Conservation (phyloP, 2,797 vertebrate species). For the Arvicola amphibius region DNA sequence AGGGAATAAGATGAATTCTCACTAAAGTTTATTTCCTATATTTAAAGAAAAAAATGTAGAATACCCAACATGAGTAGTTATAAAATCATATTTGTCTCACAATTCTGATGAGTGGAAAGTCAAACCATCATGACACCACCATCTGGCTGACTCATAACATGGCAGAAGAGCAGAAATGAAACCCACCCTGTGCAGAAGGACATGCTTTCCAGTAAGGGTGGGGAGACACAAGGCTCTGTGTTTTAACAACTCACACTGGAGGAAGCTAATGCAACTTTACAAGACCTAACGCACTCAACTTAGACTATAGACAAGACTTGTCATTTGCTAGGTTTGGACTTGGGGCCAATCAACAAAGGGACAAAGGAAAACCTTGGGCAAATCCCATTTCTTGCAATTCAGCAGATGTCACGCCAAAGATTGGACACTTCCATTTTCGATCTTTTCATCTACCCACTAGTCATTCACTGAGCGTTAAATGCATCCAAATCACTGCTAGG, state of each 20-base stretch:
- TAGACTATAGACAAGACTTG: slow-evolving; percentile 10
- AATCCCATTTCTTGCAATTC: not conserved
- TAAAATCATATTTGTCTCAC: not conserved
- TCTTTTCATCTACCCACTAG: not conserved
- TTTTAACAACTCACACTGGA: not conserved
- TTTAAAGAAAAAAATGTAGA: not conserved
- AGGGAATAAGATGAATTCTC: not conserved
- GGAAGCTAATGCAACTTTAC: not conserved
- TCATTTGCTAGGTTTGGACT: not conserved
- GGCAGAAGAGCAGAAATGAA: not conserved
- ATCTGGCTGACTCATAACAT: not conserved
- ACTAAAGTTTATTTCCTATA: not conserved
- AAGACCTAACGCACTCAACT: not conserved
- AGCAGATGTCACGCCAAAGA: not conserved
- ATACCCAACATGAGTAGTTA: not conserved
- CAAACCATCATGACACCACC: not conserved
- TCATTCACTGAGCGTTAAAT: not conserved
- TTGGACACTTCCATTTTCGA: not conserved
- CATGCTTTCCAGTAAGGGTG: not conserved
- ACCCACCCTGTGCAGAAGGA: not conserved
- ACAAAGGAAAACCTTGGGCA: not conserved
- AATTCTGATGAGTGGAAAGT: not conserved
- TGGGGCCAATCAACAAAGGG: not conserved
- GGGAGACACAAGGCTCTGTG: not conserved
- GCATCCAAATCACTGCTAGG: not conserved